These are phyloP conservation scores for Chloroceryle inda DNA, from an alignment of 2,797 vertebrate genomes.

Conservation along the genomic window DNA sequence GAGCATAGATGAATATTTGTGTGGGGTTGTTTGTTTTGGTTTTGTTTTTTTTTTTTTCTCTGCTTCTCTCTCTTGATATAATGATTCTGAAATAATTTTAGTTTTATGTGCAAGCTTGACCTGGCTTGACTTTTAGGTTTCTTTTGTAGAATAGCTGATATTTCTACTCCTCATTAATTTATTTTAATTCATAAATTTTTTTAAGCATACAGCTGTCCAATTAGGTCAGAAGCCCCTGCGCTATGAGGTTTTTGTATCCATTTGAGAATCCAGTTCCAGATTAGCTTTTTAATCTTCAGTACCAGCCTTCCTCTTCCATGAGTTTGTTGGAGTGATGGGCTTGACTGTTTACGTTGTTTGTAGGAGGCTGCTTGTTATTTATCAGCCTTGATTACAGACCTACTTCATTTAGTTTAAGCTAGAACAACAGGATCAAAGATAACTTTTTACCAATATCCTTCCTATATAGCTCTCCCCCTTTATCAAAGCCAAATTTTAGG, in stretches of 20 bases:
- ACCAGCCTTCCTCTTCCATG: not conserved
- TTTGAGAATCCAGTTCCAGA: not conserved
- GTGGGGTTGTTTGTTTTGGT: too few relatives aligned
- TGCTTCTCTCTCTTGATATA: not conserved
- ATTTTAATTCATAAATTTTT: not conserved
- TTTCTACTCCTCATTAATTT: not conserved
- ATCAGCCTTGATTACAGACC: not conserved
- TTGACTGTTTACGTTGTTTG: not conserved
- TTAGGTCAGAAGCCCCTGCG: not conserved
- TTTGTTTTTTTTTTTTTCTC: too few relatives aligned
- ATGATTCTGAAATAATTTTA: not conserved
- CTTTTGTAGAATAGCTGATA: not conserved
- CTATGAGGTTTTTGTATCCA: not conserved
- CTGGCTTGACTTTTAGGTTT: not conserved
- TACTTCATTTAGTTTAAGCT: not conserved
- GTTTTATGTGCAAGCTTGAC: not conserved
- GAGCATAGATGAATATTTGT: not conserved
- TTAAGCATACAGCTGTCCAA: not conserved
- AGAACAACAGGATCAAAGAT: not conserved
- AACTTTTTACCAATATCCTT: not conserved
- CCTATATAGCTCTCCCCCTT: not conserved
- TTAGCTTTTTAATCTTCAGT: not conserved
- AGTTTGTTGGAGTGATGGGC: not conserved
- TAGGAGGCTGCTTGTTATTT: not conserved
- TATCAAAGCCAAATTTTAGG: conserved; percentile 16